Evolutionary conservation across 2,113 vertebrate species (phyloP), one percentile per base, ranked within the genome.

Genomic region (Tupaia chinensis): DNA sequence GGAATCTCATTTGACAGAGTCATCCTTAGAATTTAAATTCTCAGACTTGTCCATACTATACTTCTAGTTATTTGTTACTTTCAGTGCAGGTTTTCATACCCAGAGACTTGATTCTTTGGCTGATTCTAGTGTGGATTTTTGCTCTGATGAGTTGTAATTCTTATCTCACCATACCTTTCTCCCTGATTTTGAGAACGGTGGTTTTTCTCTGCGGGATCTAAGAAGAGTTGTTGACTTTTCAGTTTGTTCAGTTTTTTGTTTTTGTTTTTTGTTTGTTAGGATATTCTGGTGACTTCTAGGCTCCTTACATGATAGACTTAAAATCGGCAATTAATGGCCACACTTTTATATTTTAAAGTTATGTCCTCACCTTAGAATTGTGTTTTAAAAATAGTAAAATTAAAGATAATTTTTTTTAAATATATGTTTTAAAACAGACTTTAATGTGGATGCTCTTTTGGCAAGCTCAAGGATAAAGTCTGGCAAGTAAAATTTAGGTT

Each of bases 331-430:
- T 92, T 13, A 90, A 65, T 65, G 61, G 3, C 53, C 25, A 93
- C 32, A 10, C 23, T 81, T 76, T 66, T 65, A 13, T 65, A 7
- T 82, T 87, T 84, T 73, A 54, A 78, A 92, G 65, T 70, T 60
- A 29, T 29, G 14, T 89, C 4, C 1, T 85, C 23, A 79, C 22
- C 65, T 84, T 68, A 76, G 4, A 94, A 44, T 58, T 65, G 3
- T 5, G 27, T 65, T 91, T 89, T 78, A 92, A 74, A 86, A 61
- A 79, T 78, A 80, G 19, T 87, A 20, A 68, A 76, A 29, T 76
- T 73, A 27, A 9, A 94, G 13, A 92, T 61, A 54, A 70, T 69
- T 94, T 76, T 65, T 32, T 32, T 32, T 32, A 92, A 95, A 72
- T 65, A 17, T 7, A 82, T 15, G 5, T 8, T 73, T 88, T 91